Conservation (phyloP, 2,113 vertebrate genomes). For the Romanogobio albipinnatus region DNA sequence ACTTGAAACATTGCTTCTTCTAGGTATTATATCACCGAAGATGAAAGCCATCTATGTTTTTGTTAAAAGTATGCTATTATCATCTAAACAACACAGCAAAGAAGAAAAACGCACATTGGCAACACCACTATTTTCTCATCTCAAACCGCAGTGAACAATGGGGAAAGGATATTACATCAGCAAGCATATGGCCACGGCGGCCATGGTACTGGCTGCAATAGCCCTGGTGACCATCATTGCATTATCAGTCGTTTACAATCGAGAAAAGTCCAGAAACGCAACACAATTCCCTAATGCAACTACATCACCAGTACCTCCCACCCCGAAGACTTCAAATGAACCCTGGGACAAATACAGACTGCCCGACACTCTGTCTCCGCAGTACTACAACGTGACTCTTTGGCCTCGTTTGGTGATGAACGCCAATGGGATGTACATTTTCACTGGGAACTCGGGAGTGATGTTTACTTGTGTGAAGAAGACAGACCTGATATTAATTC, state of each 20-base stretch:
- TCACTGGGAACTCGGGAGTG: constrained; percentile 80
- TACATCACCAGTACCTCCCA: neutral
- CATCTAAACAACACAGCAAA: neutral
- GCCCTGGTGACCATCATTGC: constrained; percentile 82
- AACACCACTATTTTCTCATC: constrained; percentile 16
- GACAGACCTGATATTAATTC: constrained; percentile 87
- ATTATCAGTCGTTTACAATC: constrained; percentile 81
- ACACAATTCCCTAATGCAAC: neutral
- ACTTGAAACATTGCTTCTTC: neutral
- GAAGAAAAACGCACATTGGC: neutral
- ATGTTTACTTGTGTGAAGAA: constrained; percentile 76
- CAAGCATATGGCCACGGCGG: constrained; percentile 75
- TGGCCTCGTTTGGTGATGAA: constrained; percentile 78
- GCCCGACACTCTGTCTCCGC: constrained; percentile 75
- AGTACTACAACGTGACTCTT: constrained; percentile 79
- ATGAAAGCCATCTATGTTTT: constrained; percentile 7
- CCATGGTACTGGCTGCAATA: constrained; percentile 68
- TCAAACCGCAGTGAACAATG: constrained; percentile 72
- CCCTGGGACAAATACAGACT: constrained; percentile 85
- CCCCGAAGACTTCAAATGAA: constrained; percentile 37
- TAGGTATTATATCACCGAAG: constrained; percentile 24
- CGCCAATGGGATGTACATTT: constrained; percentile 72
- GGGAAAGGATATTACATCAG: constrained; percentile 87
- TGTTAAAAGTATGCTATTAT: constrained; percentile 29
- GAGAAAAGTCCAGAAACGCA: constrained; percentile 77